phyloP scores from a whole-genome alignment of 1,140 invertebrate genomes.

The Trichonephila inaurata region DNA sequence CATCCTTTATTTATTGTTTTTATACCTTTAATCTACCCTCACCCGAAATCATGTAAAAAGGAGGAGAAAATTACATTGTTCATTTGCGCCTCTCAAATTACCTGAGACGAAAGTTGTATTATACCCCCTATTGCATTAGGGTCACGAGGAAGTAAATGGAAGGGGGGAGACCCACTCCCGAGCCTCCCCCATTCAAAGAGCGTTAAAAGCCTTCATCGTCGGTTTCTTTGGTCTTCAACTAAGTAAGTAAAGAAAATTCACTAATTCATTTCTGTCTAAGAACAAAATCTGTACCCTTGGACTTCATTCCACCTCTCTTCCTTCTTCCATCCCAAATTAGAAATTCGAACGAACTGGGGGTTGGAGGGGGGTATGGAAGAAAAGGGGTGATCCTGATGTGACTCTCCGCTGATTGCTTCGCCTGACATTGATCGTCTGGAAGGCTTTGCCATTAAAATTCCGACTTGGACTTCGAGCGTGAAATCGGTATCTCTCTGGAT shows the following conservation, averaged over 20 bases:
- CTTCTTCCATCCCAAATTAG: neutral
- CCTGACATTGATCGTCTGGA: slow-evolving; percentile 62
- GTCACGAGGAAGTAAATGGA: slow-evolving; percentile 1
- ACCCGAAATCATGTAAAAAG: slow-evolving; percentile 32
- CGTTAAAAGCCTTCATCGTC: slow-evolving; percentile 33
- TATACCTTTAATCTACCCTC: neutral
- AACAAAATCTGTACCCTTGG: slow-evolving; percentile 27
- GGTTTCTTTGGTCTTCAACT: slow-evolving; percentile 31
- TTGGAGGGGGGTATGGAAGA: neutral
- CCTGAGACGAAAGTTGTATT: slow-evolving; percentile 21
- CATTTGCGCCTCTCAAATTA: slow-evolving; percentile 50
- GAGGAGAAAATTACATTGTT: slow-evolving; percentile 49
- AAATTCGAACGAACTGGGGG: neutral
- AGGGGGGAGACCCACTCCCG: neutral
- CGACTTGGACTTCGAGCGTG: slow-evolving; percentile 65
- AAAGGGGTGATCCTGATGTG: slow-evolving; percentile 38
- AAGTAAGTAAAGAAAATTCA: slow-evolving; percentile 36
- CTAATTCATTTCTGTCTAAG: slow-evolving; percentile 26
- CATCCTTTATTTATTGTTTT: slow-evolving; percentile 29
- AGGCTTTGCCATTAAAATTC: slow-evolving; percentile 68
- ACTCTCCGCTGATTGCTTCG: slow-evolving; percentile 65
- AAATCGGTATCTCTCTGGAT: slow-evolving; percentile 66
- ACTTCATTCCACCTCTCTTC: slow-evolving; percentile 12
- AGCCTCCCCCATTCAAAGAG: neutral
- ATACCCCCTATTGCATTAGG: slow-evolving; percentile 39